Percentiles rank a stretch among this genome's conserved stretches.
Conservation (phyloP, 2,113 vertebrate genomes). For the Mormyrus iriodes region DNA sequence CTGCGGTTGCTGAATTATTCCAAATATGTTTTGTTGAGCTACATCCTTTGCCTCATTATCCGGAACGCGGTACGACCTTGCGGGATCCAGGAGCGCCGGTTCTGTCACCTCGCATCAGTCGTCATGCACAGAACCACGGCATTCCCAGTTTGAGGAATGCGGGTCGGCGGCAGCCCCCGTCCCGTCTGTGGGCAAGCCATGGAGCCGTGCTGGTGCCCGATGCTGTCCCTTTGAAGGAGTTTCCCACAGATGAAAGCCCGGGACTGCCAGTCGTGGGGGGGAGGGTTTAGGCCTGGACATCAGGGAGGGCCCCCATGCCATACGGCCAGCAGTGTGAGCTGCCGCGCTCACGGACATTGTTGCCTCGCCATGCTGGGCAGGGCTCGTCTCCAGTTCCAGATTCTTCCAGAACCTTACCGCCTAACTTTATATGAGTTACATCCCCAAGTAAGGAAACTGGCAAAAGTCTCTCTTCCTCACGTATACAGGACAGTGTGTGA, state of each 20-base stretch:
- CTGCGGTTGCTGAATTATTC: constrained; percentile 50
- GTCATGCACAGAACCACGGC: constrained; percentile 46
- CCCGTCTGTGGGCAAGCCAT: neutral
- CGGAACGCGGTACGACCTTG: constrained; percentile 63
- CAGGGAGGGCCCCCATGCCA: neutral
- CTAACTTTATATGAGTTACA: neutral
- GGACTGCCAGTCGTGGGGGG: neutral
- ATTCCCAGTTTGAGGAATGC: constrained; percentile 45
- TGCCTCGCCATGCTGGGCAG: neutral
- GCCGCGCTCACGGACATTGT: neutral
- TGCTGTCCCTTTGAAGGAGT: constrained; percentile 2
- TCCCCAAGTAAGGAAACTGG: neutral
- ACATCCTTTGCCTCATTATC: constrained; percentile 64
- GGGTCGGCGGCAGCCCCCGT: neutral
- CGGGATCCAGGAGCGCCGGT: constrained; percentile 57
- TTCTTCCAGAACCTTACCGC: neutral
- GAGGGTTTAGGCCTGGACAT: neutral
- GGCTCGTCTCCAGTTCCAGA: neutral
- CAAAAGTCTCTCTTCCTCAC: neutral
- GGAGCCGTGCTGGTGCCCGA: neutral
- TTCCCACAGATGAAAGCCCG: constrained; percentile 6
- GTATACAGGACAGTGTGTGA: too few species aligned
- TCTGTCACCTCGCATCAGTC: constrained; percentile 75
- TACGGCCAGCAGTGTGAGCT: neutral
- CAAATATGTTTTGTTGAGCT: constrained; percentile 57